Percentiles rank a stretch among this genome's conserved stretches.
These are phyloP conservation scores for Ochropleura plecta DNA, from an alignment of 2,888 invertebrate species.

Conservation along the genomic window DNA sequence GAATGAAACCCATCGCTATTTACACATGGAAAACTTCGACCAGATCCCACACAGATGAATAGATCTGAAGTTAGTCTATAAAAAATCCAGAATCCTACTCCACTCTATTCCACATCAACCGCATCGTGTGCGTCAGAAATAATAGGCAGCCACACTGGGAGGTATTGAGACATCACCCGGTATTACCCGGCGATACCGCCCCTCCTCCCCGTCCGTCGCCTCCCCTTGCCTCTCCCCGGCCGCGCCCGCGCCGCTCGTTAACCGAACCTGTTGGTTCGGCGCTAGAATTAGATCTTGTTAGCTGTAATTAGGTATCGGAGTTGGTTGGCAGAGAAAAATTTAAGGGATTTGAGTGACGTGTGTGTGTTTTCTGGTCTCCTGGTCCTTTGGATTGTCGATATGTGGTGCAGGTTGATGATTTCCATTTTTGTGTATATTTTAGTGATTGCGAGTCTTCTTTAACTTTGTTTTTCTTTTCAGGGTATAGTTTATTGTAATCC, in stretches of 20 bases:
- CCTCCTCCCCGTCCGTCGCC: conserved; percentile 5
- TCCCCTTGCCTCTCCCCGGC: neutral
- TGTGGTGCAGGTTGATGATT: neutral
- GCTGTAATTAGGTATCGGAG: conserved; percentile 48
- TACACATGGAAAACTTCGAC: too few relatives aligned
- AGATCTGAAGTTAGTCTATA: neutral
- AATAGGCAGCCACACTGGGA: conserved; percentile 90
- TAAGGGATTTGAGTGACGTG: neutral
- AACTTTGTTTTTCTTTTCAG: too few relatives aligned
- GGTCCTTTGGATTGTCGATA: too few relatives aligned
- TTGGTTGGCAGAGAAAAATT: conserved; percentile 18
- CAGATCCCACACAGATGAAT: too few relatives aligned
- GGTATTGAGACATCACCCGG: conserved; percentile 90
- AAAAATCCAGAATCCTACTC: conserved; percentile 70
- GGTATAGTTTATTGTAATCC: too few relatives aligned
- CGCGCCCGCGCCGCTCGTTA: conserved; percentile 48
- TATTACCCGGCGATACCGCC: conserved; percentile 76
- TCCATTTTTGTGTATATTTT: neutral
- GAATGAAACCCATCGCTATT: too few relatives aligned
- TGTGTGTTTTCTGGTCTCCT: neutral
- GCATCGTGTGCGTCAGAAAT: conserved; percentile 89
- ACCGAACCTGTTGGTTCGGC: conserved; percentile 46
- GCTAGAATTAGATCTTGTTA: conserved; percentile 59
- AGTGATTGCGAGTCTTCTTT: neutral
- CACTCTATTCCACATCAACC: conserved; percentile 69